Percentiles rank a stretch among this genome's conserved stretches.
These are phyloP conservation scores for Lepidonotus clava DNA, from an alignment of 2,888 invertebrate species.

Conservation along the genomic window DNA sequence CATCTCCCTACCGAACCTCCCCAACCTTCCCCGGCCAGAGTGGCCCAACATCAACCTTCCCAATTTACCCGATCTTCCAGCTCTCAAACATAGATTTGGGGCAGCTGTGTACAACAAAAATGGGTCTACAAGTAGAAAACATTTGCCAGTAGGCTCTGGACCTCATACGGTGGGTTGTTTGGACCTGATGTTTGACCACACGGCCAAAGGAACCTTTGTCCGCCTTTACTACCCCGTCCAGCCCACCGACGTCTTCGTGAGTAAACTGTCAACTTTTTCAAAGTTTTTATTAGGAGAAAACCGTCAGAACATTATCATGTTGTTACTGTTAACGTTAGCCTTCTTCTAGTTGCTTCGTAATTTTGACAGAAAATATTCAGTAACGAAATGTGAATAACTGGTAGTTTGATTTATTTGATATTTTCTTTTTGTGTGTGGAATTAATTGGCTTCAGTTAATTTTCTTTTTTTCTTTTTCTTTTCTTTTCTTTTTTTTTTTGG, in stretches of 20 bases:
- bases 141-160: conserved; percentile 77
- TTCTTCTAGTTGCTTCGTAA: no score
- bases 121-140: conserved; percentile 58
- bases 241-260: conserved; percentile 81
- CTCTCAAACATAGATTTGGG: conserved; percentile 25
- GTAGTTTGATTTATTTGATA: no score
- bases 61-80: background rate
- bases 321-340: no score
- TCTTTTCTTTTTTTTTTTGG: no score
- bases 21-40: background rate
- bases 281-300: no score
- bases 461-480: no score
- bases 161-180: conserved; percentile 83
- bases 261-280: conserved; percentile 61
- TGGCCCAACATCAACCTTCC: background rate
- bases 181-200: conserved; percentile 84
- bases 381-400: no score
- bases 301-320: no score
- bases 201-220: conserved; percentile 82
- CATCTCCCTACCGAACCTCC: background rate
- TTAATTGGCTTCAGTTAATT: no score
- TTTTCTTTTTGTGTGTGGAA: no score
- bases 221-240: conserved; percentile 84
- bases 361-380: no score
- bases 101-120: conserved; percentile 36